Evolutionary conservation across 2,113 vertebrate genomes (phyloP), one percentile per base, ranked within the genome.

Genomic region (Paralichthys olivaceus): DNA sequence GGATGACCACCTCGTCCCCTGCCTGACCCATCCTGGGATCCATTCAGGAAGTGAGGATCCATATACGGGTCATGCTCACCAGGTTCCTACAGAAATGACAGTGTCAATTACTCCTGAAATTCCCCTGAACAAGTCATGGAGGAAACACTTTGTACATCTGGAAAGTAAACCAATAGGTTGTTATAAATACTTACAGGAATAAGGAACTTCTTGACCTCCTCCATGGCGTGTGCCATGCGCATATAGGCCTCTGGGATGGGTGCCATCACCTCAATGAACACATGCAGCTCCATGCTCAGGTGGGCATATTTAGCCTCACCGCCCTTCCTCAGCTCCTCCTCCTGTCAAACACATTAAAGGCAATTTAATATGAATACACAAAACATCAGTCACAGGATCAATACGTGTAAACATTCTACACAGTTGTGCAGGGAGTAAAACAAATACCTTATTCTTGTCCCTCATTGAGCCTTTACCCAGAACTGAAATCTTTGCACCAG

Each of bases 151-250:
- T 34, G 0, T 2, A 51, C 26, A 14, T 4, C 1, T 19, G 9
- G 1, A 20, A 37, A 26, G 12, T 1, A 37, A 49, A 17, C 37
- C 13, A 1, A 2, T 5, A n/a, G 0, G 25, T 23, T 49, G 1
- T 20, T 0, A 9, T 8, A 0, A 1, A 61, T 15, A 93, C 94
- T 8, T 94, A 99, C 97, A 2, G 98, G 97, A 67, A 97, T 96
- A 0, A 99, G 95, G 89, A 99, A 99, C 77, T 99, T 99, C 92
- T 99, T 99, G 78, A 99, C 96, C 79, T 99, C 97, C 7, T 99
- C 98, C 97, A 99, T 98, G 32, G 98, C 98, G 15, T 99, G 97
- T 71, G 97, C 97, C 97, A 99, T 99, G 25, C 97, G 96, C 77
- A 96, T 89, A 53, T 99, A 99, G 0, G 96, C 96, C 69, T 99